Conservation (phyloP, 1,140 invertebrate species). For the Papilio machaon region DNA sequence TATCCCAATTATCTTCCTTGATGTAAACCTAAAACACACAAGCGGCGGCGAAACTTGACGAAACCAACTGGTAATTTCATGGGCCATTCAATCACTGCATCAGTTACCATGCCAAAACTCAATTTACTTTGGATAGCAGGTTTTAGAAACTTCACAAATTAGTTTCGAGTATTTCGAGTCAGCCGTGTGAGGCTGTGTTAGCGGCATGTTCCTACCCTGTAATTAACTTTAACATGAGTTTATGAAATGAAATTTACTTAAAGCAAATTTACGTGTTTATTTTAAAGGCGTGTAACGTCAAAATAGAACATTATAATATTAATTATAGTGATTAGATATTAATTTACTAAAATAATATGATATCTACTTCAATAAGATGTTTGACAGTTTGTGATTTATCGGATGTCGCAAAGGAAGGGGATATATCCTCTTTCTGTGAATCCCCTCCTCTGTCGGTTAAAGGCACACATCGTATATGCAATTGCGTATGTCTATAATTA, state of each 20-base stretch:
- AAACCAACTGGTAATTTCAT: neutral
- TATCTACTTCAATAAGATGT: too few relatives aligned
- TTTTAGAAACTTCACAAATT: constrained; percentile 24
- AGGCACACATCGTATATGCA: too few relatives aligned
- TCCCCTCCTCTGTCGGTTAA: too few relatives aligned
- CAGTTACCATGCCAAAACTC: constrained; percentile 4
- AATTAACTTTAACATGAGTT: constrained; percentile 22
- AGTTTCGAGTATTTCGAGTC: constrained; percentile 21
- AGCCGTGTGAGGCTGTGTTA: constrained; percentile 16
- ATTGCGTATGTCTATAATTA: too few relatives aligned
- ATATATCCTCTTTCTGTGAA: too few relatives aligned
- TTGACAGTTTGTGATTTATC: too few relatives aligned
- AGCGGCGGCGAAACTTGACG: neutral
- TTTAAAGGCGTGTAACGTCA: neutral
- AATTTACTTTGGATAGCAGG: constrained; percentile 14
- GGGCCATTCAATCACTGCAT: constrained; percentile 8
- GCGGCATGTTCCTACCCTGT: neutral
- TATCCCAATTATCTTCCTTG: neutral
- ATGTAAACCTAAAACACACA: neutral
- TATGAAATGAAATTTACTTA: constrained; percentile 10
- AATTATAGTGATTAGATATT: neutral
- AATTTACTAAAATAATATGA: neutral
- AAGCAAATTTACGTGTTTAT: neutral
- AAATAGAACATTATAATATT: neutral
- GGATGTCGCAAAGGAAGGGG: too few relatives aligned